Conservation (phyloP, 2,797 vertebrate species). For the Scleropages formosus region DNA sequence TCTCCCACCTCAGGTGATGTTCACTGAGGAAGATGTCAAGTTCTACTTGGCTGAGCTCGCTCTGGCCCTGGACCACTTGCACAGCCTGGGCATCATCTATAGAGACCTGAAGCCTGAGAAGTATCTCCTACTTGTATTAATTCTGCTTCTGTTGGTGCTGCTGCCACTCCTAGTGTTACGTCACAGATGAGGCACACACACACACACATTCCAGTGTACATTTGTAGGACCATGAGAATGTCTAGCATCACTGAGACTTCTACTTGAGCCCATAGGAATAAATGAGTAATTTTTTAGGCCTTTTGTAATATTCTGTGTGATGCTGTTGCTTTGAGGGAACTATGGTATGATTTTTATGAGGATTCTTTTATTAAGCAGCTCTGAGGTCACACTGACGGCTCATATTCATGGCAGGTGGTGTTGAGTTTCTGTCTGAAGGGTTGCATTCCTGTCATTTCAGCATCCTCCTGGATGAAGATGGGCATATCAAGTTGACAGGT, state of each 20-base stretch:
- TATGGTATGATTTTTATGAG: too few species aligned
- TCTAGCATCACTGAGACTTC: too few species aligned
- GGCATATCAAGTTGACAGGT: constrained; percentile 98
- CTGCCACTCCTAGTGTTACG: too few species aligned
- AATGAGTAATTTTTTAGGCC: too few species aligned
- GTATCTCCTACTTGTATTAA: background rate
- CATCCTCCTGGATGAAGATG: constrained; percentile 94
- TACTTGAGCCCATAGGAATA: too few species aligned
- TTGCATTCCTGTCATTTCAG: constrained; percentile 68
- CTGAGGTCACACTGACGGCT: background rate
- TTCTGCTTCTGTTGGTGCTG: too few species aligned
- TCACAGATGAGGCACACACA: background rate
- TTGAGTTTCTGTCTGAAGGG: constrained; percentile 28
- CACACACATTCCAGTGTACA: too few species aligned
- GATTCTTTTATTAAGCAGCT: background rate
- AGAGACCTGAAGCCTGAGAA: constrained; percentile 96
- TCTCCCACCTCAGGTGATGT: constrained; percentile 79
- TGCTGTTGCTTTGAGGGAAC: too few species aligned
- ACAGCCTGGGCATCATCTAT: constrained; percentile 92
- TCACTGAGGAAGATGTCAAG: constrained; percentile 97
- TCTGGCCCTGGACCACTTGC: constrained; percentile 90
- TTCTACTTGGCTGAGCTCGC: constrained; percentile 94
- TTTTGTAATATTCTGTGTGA: too few species aligned
- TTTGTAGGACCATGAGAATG: too few species aligned
- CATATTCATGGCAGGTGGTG: background rate